Percentiles rank a stretch among this genome's conserved stretches.
phyloP scores from a whole-genome alignment of 2,797 vertebrate species.

The Lindbergichthys nudifrons region DNA sequence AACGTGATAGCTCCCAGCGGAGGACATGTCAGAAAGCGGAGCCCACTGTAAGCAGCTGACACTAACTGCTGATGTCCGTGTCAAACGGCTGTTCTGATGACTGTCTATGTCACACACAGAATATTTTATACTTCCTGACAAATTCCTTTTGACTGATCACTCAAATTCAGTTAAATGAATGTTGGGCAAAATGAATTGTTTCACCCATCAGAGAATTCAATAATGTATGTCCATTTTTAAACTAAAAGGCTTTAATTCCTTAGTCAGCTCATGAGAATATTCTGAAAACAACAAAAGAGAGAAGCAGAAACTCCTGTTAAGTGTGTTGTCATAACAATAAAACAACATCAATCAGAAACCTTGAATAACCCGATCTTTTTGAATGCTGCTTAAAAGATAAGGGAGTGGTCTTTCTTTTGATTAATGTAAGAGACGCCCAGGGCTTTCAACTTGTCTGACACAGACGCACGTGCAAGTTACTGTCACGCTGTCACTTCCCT shows the following conservation, averaged over 20 bases:
- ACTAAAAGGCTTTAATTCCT: neutral
- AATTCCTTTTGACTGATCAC: neutral
- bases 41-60: conserved; percentile 40
- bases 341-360: conserved; percentile 33
- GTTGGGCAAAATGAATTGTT: neutral
- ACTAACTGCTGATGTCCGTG: conserved; percentile 33
- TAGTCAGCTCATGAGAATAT: neutral
- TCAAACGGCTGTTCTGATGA: conserved; percentile 9
- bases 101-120: neutral
- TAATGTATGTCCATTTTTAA: neutral
- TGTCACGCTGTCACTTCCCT: conserved; percentile 43
- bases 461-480: conserved; percentile 33
- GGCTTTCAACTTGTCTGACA: conserved; percentile 58
- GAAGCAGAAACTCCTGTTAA: conserved; percentile 15
- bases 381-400: conserved; percentile 32
- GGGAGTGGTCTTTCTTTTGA: conserved; percentile 52
- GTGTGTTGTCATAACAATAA: conserved; percentile 8
- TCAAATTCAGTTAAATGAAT: conserved; percentile 4
- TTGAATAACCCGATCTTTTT: conserved; percentile 66
- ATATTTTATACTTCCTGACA: neutral
- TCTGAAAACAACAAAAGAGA: neutral
- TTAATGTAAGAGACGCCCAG: conserved; percentile 44
- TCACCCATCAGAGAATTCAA: neutral
- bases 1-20: conserved; percentile 44
- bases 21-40: conserved; percentile 49